A percentile compares a stretch with the other conserved stretches of the same genome.
These are phyloP conservation scores for Zeugodacus cucurbitae DNA, from an alignment of 1,140 invertebrate genomes.

Conservation along the genomic window DNA sequence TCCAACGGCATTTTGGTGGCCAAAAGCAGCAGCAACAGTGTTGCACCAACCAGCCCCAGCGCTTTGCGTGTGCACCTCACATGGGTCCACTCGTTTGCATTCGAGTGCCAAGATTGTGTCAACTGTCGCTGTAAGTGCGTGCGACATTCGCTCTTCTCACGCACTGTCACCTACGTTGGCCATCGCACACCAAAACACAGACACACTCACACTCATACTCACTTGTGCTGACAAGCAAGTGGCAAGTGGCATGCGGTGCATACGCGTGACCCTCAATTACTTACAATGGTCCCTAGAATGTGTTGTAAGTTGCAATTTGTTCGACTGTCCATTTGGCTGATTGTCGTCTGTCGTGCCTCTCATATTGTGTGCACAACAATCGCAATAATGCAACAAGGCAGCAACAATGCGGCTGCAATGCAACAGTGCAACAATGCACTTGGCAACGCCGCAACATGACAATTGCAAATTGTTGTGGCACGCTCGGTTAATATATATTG, in stretches of 20 bases:
- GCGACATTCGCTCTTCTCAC: slow-evolving; percentile 25
- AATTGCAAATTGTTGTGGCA: slow-evolving; percentile 30
- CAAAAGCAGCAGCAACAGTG: not conserved
- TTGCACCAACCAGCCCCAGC: not conserved
- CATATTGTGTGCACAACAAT: slow-evolving; percentile 12
- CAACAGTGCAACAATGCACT: slow-evolving; percentile 10
- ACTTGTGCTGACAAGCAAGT: not conserved
- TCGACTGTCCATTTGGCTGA: slow-evolving; percentile 9
- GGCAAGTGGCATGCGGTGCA: not conserved
- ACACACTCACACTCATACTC: not conserved
- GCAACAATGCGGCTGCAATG: not conserved
- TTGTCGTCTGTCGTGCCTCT: not conserved
- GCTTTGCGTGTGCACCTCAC: not conserved
- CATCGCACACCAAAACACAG: not conserved
- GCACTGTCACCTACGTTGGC: not conserved
- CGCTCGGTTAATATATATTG: not conserved
- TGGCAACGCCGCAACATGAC: slow-evolving; percentile 31
- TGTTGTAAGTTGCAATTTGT: slow-evolving; percentile 32
- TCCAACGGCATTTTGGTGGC: not conserved
- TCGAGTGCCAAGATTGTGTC: slow-evolving; percentile 31
- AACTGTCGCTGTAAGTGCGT: slow-evolving; percentile 5
- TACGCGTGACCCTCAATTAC: slow-evolving; percentile 16
- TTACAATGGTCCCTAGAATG: slow-evolving; percentile 22
- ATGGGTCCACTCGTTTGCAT: not conserved
- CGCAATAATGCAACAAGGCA: not conserved